These are phyloP conservation scores for Athalia circularis DNA, from an alignment of 2,888 invertebrate species.

Conservation along the genomic window DNA sequence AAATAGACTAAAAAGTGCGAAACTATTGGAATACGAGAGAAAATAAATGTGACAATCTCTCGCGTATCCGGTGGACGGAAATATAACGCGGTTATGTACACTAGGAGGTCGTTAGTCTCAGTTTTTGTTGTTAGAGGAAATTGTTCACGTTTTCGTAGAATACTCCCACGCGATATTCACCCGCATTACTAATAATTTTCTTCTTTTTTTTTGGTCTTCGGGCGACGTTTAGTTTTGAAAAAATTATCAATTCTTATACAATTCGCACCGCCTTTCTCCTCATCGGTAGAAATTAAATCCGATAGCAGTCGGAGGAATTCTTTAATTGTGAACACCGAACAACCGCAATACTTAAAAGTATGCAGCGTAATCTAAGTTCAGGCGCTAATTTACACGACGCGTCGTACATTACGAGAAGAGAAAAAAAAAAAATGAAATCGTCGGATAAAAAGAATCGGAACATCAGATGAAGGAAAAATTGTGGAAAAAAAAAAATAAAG, in stretches of 20 bases:
- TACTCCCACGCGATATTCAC: background rate
- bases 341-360: background rate
- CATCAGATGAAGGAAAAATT: too few species aligned
- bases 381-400: background rate
- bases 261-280: too few species aligned
- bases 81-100: conserved; percentile 10
- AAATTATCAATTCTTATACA: too few species aligned
- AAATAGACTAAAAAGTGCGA: background rate
- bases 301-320: conserved; percentile 10
- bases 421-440: too few species aligned
- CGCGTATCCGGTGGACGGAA: conserved; percentile 27
- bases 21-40: conserved; percentile 8
- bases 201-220: too few species aligned
- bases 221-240: too few species aligned
- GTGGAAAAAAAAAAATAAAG: background rate
- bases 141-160: conserved; percentile 4
- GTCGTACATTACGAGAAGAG: background rate
- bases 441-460: too few species aligned
- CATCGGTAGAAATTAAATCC: conserved; percentile 6
- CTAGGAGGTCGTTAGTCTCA: conserved; percentile 25
- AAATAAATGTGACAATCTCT: conserved; percentile 17
- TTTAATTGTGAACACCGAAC: background rate
- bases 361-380: conserved; percentile 19
- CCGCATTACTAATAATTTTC: too few species aligned
- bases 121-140: conserved; percentile 1